Conservation (phyloP, 2,797 vertebrate genomes). For the Megalops cyprinoides region DNA sequence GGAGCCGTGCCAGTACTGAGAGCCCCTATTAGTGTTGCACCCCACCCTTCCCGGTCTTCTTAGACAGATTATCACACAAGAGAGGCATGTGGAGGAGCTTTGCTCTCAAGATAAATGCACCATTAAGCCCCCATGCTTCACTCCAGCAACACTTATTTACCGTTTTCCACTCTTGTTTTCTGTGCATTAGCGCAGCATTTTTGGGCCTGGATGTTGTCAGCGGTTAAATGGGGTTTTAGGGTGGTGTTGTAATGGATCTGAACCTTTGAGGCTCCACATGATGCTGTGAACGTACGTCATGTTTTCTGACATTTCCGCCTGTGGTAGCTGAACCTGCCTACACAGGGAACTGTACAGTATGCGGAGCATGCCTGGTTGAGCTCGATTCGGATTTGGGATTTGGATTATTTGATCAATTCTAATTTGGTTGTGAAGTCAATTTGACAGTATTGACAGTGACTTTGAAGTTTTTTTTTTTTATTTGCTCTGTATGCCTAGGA, state of each 20-base stretch:
- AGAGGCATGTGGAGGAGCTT: slow-evolving; percentile 2
- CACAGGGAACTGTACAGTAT: too few species aligned
- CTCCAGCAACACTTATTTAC: neutral
- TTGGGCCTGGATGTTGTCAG: neutral
- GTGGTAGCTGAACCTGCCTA: too few species aligned
- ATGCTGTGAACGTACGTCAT: too few species aligned
- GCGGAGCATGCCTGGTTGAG: neutral
- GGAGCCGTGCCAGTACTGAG: slow-evolving; percentile 1
- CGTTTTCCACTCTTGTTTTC: slow-evolving; percentile 20
- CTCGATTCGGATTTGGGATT: neutral
- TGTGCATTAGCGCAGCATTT: slow-evolving; percentile 12
- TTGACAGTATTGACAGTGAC: slow-evolving; percentile 8
- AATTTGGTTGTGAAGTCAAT: neutral
- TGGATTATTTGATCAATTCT: slow-evolving; percentile 17
- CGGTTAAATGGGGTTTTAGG: slow-evolving; percentile 5
- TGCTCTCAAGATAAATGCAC: slow-evolving; percentile 10
- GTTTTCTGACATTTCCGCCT: neutral
- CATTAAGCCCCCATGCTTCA: slow-evolving; percentile 1
- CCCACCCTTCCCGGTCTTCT: neutral
- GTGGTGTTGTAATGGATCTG: neutral
- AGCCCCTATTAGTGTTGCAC: slow-evolving; percentile 8
- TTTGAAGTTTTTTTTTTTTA: neutral
- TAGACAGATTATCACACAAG: slow-evolving; percentile 21
- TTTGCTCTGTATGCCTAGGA: neutral
- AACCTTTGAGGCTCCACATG: too few species aligned